A percentile compares a stretch with the other conserved stretches of the same genome.
phyloP scores from a whole-genome alignment of 1,140 invertebrate genomes.

The Drosophila nikananu region DNA sequence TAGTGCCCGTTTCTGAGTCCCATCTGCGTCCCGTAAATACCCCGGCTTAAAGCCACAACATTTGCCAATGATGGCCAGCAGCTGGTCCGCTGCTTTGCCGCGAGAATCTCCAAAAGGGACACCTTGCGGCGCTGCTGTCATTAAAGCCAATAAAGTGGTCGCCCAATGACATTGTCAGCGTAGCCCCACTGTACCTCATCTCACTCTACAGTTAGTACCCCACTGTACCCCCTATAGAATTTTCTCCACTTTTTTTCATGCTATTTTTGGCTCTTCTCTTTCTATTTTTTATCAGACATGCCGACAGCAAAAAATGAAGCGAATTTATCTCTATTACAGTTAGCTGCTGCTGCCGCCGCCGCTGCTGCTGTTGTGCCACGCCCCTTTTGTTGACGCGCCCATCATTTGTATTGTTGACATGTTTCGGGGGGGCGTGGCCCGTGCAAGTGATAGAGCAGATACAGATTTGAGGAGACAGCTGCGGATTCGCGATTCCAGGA shows the following conservation, averaged over 20 bases:
- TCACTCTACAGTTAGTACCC: background rate
- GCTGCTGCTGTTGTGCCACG: constrained; percentile 51
- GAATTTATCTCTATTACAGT: constrained; percentile 83
- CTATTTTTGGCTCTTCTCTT: constrained; percentile 10
- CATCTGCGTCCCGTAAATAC: constrained; percentile 38
- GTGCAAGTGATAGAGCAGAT: constrained; percentile 65
- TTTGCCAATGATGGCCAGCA: constrained; percentile 47
- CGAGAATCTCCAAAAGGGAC: constrained; percentile 40
- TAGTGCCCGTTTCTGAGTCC: background rate
- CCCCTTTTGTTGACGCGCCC: constrained; percentile 66
- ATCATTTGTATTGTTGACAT: constrained; percentile 83
- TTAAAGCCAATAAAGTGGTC: constrained; percentile 73
- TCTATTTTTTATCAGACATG: constrained; percentile 56
- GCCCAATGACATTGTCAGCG: constrained; percentile 74
- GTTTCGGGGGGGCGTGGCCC: constrained; percentile 43
- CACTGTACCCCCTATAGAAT: constrained; percentile 8
- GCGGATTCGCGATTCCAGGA: constrained; percentile 37
- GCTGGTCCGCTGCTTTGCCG: constrained; percentile 39
- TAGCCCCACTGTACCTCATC: constrained; percentile 2
- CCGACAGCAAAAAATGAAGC: constrained; percentile 76
- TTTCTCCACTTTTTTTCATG: constrained; percentile 18
- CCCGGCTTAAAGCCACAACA: constrained; percentile 37
- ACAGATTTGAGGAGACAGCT: constrained; percentile 76
- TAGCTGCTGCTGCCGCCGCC: constrained; percentile 57
- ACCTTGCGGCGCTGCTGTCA: constrained; percentile 63